Percentiles rank a stretch among this genome's conserved stretches.
Conservation (phyloP, 2,113 vertebrate species). For the Oreocharis arfaki region DNA sequence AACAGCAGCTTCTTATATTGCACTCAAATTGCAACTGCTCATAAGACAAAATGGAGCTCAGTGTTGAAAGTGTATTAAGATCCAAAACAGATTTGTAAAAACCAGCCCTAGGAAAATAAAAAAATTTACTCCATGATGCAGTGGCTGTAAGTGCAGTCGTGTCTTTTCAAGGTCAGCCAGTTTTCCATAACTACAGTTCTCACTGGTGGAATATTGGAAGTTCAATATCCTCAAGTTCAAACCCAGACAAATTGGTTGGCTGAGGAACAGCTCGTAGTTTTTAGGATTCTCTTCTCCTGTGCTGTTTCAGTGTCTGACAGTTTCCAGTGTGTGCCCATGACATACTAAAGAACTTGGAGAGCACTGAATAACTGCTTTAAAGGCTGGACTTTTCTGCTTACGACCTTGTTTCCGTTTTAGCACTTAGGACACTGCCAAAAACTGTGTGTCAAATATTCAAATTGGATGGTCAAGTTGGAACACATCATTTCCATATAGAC, state of each 20-base stretch:
- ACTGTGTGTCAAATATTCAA: background rate
- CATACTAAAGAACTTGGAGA: background rate
- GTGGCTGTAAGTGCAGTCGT: background rate
- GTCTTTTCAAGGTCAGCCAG: slow-evolving; percentile 6
- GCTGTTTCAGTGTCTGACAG: background rate
- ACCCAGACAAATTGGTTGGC: background rate
- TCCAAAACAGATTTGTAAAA: background rate
- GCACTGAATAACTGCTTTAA: background rate
- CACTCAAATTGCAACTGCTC: slow-evolving; percentile 3
- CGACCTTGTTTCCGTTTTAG: background rate
- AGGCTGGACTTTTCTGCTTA: background rate
- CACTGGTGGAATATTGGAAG: background rate
- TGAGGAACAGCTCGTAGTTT: background rate
- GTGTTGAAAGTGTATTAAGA: background rate
- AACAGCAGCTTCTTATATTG: slow-evolving; percentile 19
- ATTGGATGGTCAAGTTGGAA: background rate
- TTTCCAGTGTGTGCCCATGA: background rate
- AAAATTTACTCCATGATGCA: background rate
- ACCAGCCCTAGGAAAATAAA: slow-evolving; percentile 16
- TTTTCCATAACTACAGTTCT: background rate
- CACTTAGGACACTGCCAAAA: background rate
- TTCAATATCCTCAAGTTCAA: background rate
- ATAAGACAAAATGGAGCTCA: background rate
- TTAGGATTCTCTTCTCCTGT: background rate
- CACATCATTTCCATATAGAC: background rate